Evolutionary conservation across 2,888 invertebrate species (phyloP).

Genomic region (Nipponacmea schrenckii): DNA sequence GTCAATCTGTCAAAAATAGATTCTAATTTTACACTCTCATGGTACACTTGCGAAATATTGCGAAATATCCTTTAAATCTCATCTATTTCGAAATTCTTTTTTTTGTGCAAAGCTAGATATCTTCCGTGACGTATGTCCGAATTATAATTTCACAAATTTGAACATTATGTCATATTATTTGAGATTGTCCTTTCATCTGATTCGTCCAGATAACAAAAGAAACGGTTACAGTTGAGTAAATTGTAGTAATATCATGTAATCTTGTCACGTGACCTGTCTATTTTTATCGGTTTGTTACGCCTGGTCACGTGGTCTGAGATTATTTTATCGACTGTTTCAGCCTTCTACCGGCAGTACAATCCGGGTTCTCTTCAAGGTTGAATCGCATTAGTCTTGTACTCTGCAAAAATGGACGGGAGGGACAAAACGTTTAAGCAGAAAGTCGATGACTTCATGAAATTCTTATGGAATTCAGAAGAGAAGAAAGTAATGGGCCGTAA

Average conservation of each 20-base stretch:
- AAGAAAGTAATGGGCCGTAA: constrained; percentile 91
- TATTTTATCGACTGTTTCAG: constrained; percentile 10
- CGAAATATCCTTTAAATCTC: no score
- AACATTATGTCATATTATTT: no score
- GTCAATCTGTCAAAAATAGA: no score
- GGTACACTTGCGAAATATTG: no score
- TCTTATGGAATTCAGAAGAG: constrained; percentile 92
- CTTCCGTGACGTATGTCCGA: no score
- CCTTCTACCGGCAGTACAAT: constrained; percentile 12
- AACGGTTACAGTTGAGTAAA: no score
- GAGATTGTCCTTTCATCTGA: no score
- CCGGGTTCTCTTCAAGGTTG: constrained; percentile 19
- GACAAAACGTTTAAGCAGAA: constrained; percentile 39
- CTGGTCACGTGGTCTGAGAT: not conserved
- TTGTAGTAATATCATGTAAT: not conserved
- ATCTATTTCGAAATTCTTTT: no score
- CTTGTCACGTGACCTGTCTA: not conserved
- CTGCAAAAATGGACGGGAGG: not conserved
- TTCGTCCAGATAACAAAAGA: no score
- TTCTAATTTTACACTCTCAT: no score
- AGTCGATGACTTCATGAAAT: constrained; percentile 66
- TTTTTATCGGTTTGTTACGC: not conserved
- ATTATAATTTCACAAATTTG: no score
- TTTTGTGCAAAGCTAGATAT: no score
- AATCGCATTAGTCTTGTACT: constrained; percentile 6